These are phyloP conservation scores for Bujurquina vittata DNA, from an alignment of 2,113 vertebrate species.

Conservation along the genomic window DNA sequence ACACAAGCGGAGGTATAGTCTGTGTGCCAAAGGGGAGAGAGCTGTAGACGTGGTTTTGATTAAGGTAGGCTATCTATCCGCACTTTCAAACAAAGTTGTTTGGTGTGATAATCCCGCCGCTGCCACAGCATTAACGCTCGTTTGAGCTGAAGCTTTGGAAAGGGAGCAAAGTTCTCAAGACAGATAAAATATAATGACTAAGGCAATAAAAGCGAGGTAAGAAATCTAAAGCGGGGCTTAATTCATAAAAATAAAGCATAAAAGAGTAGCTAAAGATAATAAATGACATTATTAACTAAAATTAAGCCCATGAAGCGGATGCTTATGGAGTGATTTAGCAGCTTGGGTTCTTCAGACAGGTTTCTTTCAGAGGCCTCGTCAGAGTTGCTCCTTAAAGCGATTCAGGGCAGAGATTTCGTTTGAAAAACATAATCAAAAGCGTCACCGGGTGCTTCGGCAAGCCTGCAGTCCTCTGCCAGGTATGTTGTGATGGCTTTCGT, in stretches of 20 bases:
- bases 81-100: constrained; percentile 55
- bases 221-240: constrained; percentile 7
- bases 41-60: constrained; percentile 93
- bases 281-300: constrained; percentile 13
- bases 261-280: constrained; percentile 19
- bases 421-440: constrained; percentile 17
- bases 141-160: constrained; percentile 25
- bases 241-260: constrained; percentile 29
- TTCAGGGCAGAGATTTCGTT: not conserved
- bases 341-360: not conserved
- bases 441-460: constrained; percentile 13
- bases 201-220: constrained; percentile 27
- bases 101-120: not conserved
- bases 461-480: not conserved
- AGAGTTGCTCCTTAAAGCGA: not conserved
- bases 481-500: constrained; percentile 45
- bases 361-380: constrained; percentile 13
- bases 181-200: constrained; percentile 22
- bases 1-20: constrained; percentile 93
- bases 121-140: constrained; percentile 30
- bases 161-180: constrained; percentile 26
- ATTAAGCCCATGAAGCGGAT: not conserved
- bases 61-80: constrained; percentile 85
- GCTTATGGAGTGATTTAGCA: constrained; percentile 6
- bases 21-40: constrained; percentile 91